Evolutionary conservation across 1,140 invertebrate genomes (phyloP).

Genomic region (Argopecten irradians): DNA sequence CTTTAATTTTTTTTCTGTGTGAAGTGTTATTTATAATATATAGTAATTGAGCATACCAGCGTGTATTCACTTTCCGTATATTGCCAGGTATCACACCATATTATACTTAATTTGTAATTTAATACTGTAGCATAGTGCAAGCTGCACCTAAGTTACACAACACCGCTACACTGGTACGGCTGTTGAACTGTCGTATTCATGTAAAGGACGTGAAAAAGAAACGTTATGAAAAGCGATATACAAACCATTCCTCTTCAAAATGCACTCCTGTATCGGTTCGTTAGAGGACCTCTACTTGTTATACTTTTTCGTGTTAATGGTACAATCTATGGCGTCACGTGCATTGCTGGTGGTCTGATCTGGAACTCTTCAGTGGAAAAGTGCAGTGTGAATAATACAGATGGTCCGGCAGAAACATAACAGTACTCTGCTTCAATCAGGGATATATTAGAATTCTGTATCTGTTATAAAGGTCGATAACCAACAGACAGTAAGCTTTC

Average conservation of each 20-base stretch:
- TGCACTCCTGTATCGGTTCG: not conserved
- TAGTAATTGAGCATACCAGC: not conserved
- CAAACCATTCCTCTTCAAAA: not conserved
- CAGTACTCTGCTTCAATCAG: not conserved
- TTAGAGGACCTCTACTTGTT: not conserved
- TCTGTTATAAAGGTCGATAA: too few relatives aligned
- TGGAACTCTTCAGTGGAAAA: constrained; percentile 15
- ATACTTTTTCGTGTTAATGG: not conserved
- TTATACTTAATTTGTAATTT: not conserved
- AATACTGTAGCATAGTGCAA: not conserved
- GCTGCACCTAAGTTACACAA: not conserved
- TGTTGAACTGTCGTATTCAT: not conserved
- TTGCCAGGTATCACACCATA: not conserved
- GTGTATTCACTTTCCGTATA: not conserved
- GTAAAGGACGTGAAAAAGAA: not conserved
- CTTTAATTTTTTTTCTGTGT: not conserved
- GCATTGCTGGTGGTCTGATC: constrained; percentile 1
- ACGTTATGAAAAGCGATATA: not conserved
- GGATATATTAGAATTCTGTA: too few relatives aligned
- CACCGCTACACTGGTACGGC: not conserved
- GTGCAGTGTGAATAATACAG: not conserved
- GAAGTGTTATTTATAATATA: not conserved
- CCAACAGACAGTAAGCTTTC: too few relatives aligned
- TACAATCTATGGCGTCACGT: not conserved
- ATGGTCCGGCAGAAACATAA: not conserved